phyloP scores from a whole-genome alignment of 1,140 invertebrate genomes.

The Apis laboriosa region DNA sequence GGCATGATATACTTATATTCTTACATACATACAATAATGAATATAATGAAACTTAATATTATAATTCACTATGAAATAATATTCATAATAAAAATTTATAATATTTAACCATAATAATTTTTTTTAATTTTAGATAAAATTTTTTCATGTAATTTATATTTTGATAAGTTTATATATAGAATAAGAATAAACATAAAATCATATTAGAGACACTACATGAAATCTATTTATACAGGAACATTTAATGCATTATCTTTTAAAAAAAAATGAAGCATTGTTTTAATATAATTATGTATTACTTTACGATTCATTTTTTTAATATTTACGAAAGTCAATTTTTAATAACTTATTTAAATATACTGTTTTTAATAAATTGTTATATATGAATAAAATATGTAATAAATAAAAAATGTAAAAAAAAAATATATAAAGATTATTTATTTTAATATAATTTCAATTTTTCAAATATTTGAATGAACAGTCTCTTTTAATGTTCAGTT shows the following conservation, averaged over 20 bases:
- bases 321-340: conserved; percentile 10
- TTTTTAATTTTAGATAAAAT: background rate
- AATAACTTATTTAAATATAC: background rate
- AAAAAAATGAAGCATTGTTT: background rate
- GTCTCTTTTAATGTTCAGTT: background rate
- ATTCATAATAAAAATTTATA: conserved; percentile 3
- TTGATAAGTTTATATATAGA: background rate
- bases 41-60: background rate
- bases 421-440: conserved; percentile 1
- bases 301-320: background rate
- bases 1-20: background rate
- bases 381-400: background rate
- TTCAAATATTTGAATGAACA: background rate
- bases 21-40: background rate
- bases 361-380: too few species aligned
- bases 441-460: conserved; percentile 8
- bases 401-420: conserved; percentile 21
- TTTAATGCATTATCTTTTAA: background rate
- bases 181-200: background rate
- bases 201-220: conserved; percentile 1
- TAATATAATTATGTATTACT: background rate
- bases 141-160: background rate
- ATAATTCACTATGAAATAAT: background rate
- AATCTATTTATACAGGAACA: background rate
- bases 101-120: conserved; percentile 1